Percentiles rank a stretch among this genome's conserved stretches.
These are phyloP conservation scores for Chironomus riparius DNA, from an alignment of 2,888 invertebrate genomes.

Conservation along the genomic window DNA sequence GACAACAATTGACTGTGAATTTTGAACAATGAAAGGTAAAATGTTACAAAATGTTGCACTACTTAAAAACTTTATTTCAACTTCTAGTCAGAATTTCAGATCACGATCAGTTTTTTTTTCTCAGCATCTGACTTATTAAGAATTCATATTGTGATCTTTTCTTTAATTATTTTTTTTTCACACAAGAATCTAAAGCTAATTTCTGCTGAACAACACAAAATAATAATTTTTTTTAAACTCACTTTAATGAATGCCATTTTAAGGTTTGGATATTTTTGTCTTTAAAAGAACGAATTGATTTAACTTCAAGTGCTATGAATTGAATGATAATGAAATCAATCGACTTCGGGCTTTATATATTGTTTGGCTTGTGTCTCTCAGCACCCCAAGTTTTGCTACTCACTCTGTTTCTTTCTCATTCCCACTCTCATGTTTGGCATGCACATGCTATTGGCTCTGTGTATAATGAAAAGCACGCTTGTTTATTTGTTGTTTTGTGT, in stretches of 20 bases:
- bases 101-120: background rate
- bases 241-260: constrained; percentile 44
- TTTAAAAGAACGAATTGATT: constrained; percentile 30
- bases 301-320: constrained; percentile 39
- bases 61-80: no score
- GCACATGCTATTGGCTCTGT: background rate
- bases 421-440: background rate
- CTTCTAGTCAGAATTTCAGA: no score
- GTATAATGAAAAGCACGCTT: background rate
- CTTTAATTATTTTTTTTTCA: background rate
- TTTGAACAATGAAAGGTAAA: background rate
- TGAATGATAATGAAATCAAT: constrained; percentile 45
- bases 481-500: no score
- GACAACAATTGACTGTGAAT: constrained; percentile 39
- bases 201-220: background rate
- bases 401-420: background rate
- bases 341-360: constrained; percentile 43
- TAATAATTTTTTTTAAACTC: constrained; percentile 33
- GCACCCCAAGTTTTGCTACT: background rate
- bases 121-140: background rate
- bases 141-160: background rate
- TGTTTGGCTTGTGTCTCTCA: constrained; percentile 20
- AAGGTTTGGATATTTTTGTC: constrained; percentile 22
- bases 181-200: background rate
- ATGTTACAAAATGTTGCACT: background rate